These are phyloP conservation scores for Deroptyus accipitrinus DNA, from an alignment of 2,113 vertebrate genomes.

Conservation along the genomic window DNA sequence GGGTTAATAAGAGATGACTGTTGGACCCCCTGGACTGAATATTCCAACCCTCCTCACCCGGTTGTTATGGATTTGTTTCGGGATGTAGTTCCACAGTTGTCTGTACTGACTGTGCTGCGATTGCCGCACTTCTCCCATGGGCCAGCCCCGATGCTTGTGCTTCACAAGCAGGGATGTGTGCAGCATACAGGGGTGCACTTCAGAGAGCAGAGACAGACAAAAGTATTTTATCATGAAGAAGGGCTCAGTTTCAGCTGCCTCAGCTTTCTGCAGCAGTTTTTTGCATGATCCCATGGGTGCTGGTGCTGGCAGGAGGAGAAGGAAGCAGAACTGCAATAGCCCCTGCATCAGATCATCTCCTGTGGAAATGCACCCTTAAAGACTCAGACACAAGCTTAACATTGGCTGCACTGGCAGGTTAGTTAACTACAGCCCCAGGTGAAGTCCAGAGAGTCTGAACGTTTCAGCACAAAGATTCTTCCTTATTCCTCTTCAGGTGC, in stretches of 20 bases:
- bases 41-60: accelerated
- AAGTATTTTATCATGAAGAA: neutral
- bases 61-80: neutral
- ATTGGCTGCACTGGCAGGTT: accelerated
- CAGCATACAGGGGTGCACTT: accelerated
- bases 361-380: neutral
- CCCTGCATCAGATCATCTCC: neutral
- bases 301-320: neutral
- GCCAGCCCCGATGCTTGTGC: neutral
- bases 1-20: neutral
- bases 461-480: neutral
- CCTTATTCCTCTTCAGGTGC: neutral
- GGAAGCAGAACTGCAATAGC: neutral
- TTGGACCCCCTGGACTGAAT: neutral
- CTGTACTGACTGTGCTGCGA: neutral
- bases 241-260: neutral
- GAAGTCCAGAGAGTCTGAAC: neutral
- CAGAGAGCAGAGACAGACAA: neutral
- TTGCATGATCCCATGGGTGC: accelerated
- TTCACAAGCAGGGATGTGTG: neutral
- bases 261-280: neutral
- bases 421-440: neutral
- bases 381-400: neutral
- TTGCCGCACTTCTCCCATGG: accelerated
- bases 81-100: neutral